Evolutionary conservation across 2,113 vertebrate genomes (phyloP).

Genomic region (Herpetotheres cachinnans): DNA sequence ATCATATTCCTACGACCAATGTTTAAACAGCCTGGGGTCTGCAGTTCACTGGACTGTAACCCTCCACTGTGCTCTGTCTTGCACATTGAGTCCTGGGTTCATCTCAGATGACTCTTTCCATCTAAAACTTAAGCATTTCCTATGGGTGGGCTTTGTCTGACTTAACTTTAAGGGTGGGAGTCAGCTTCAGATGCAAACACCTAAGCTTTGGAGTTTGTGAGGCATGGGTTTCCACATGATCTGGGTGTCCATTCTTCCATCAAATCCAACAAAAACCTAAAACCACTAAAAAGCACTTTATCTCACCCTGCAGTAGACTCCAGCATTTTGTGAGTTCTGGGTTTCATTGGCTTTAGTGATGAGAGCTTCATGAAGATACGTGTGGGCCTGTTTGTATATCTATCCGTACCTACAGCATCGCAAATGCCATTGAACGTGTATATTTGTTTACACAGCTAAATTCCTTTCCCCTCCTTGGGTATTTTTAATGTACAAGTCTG

Average conservation of each 20-base stretch:
- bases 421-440: background rate
- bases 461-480: background rate
- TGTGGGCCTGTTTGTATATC: background rate
- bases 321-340: background rate
- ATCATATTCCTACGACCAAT: background rate
- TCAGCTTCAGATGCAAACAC: background rate
- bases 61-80: background rate
- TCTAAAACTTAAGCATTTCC: background rate
- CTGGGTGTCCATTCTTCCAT: background rate
- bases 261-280: background rate
- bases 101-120: background rate
- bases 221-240: fast-evolving
- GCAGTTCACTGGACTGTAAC: background rate
- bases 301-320: background rate
- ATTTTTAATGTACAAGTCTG: background rate
- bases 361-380: background rate
- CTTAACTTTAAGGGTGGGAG: background rate
- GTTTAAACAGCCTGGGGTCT: background rate
- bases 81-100: background rate
- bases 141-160: background rate
- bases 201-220: background rate
- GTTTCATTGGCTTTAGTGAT: background rate
- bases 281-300: background rate
- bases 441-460: background rate
- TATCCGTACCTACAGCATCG: background rate